These are phyloP conservation scores for Ethmia dodecea DNA, from an alignment of 2,888 invertebrate genomes.

Conservation along the genomic window DNA sequence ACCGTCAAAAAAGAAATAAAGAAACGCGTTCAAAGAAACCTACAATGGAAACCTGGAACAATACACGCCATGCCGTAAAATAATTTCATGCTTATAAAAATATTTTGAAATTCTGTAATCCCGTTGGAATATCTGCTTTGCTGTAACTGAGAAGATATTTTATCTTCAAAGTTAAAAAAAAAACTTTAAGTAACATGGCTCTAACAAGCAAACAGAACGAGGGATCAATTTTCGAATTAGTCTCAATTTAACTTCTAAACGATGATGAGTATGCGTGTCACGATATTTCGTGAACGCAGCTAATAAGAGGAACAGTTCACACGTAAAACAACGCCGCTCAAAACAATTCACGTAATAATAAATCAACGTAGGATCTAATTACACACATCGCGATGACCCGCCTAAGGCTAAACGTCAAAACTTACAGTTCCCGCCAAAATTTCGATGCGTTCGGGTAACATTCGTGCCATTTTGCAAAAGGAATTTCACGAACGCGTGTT, in stretches of 20 bases:
- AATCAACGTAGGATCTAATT: slow-evolving; percentile 20
- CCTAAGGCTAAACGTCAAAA: slow-evolving; percentile 16
- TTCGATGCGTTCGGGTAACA: slow-evolving; percentile 19
- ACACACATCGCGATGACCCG: slow-evolving; percentile 7
- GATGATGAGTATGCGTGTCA: slow-evolving; percentile 13
- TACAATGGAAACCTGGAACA: slow-evolving; percentile 4
- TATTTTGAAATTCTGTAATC: neutral
- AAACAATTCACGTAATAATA: slow-evolving; percentile 17
- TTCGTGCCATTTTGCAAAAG: slow-evolving; percentile 24
- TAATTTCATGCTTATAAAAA: slow-evolving; percentile 2
- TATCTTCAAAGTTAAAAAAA: too few relatives aligned
- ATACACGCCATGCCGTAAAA: neutral
- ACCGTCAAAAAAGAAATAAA: slow-evolving; percentile 1
- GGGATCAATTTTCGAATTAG: slow-evolving; percentile 7
- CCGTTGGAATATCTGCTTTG: too few relatives aligned
- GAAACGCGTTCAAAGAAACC: neutral
- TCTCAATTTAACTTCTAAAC: slow-evolving; percentile 11
- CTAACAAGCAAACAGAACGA: too few relatives aligned
- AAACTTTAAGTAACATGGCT: too few relatives aligned
- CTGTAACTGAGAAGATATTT: too few relatives aligned
- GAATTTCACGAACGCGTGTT: slow-evolving; percentile 31
- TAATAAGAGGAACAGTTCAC: slow-evolving; percentile 13
- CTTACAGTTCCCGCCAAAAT: slow-evolving; percentile 22
- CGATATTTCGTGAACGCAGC: slow-evolving; percentile 18
- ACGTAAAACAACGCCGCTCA: slow-evolving; percentile 9